A percentile compares a stretch with the other conserved stretches of the same genome.
Conservation (phyloP, 1,140 invertebrate species). For the Arion vulgaris region DNA sequence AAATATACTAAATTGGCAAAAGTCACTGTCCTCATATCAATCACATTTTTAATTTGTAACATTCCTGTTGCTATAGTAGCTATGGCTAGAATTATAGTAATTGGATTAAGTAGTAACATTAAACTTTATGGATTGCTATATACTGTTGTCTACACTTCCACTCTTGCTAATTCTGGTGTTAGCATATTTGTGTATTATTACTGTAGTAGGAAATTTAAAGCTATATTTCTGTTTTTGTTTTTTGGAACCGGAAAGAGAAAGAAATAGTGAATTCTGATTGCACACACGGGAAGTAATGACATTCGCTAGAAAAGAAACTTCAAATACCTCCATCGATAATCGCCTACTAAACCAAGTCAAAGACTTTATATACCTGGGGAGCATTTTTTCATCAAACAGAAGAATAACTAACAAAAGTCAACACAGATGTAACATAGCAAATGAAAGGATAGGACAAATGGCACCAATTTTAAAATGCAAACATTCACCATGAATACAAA, state of each 20-base stretch:
- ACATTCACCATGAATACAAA: too few relatives aligned
- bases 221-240: not conserved
- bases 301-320: too few relatives aligned
- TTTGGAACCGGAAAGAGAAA: not conserved
- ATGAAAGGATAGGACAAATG: too few relatives aligned
- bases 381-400: too few relatives aligned
- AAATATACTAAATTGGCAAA: not conserved
- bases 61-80: not conserved
- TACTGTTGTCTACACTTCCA: not conserved
- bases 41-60: not conserved
- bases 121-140: not conserved
- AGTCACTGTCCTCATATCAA: not conserved
- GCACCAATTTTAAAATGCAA: too few relatives aligned
- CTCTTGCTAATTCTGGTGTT: not conserved
- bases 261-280: too few relatives aligned
- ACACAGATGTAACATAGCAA: too few relatives aligned
- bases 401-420: too few relatives aligned
- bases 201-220: not conserved
- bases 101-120: not conserved
- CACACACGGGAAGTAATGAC: too few relatives aligned
- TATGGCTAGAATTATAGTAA: not conserved
- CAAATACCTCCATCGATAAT: too few relatives aligned
- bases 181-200: not conserved
- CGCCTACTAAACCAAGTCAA: too few relatives aligned
- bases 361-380: too few relatives aligned